phyloP scores from a whole-genome alignment of 1,140 invertebrate genomes.

The Cardiocondyla obscurior region DNA sequence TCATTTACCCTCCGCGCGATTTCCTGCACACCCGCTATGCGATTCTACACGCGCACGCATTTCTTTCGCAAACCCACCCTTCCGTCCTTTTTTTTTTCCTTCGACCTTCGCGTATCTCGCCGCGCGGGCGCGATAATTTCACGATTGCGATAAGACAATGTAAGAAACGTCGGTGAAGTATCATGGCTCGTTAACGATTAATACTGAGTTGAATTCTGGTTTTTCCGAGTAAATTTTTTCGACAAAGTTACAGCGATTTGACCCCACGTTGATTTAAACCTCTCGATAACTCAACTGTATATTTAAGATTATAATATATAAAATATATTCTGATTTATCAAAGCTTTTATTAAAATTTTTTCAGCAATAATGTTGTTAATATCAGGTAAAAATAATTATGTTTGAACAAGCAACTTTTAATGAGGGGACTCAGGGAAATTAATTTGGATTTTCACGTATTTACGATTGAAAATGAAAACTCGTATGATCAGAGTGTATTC shows the following conservation, averaged over 20 bases:
- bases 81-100: conserved; percentile 1
- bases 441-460: conserved; percentile 50
- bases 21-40: conserved; percentile 24
- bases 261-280: background rate
- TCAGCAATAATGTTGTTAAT: conserved; percentile 30
- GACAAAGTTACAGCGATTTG: background rate
- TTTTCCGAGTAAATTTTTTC: background rate
- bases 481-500: conserved; percentile 21
- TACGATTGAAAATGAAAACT: conserved; percentile 43
- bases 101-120: conserved; percentile 21
- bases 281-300: background rate
- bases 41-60: conserved; percentile 22
- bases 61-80: conserved; percentile 5
- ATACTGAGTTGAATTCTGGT: background rate
- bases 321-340: background rate
- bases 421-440: conserved; percentile 28
- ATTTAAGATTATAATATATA: background rate
- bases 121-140: conserved; percentile 14
- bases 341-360: conserved; percentile 22
- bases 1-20: conserved; percentile 57
- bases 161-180: background rate
- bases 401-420: conserved; percentile 40
- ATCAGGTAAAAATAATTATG: conserved; percentile 49
- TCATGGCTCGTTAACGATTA: conserved; percentile 8
- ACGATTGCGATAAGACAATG: conserved; percentile 18